phyloP scores from a whole-genome alignment of 2,797 vertebrate genomes.

The Rhinichthys osculus region DNA sequence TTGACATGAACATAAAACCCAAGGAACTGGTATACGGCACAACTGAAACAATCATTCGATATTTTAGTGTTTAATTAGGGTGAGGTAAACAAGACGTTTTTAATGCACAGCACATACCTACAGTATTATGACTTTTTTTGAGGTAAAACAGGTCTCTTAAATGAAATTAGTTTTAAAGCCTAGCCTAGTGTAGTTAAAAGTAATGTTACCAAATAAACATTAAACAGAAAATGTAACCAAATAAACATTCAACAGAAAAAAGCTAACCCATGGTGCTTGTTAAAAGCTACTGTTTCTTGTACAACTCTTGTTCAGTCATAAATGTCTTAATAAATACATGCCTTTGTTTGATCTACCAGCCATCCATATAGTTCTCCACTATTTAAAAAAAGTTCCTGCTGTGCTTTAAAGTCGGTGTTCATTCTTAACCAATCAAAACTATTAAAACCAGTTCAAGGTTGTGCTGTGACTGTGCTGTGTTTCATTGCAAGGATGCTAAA shows the following conservation, averaged over 20 bases:
- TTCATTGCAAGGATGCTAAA: not conserved
- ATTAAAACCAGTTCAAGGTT: conserved; percentile 29
- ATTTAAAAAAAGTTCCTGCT: conserved; percentile 27
- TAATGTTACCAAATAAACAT: conserved; percentile 17
- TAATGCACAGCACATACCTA: not conserved
- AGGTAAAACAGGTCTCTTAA: not conserved
- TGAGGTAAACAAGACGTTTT: conserved; percentile 1
- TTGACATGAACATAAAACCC: conserved; percentile 15
- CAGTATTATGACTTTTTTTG: not conserved
- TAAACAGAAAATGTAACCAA: conserved; percentile 23
- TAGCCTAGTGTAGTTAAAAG: not conserved
- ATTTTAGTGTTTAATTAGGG: conserved; percentile 7
- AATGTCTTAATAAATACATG: conserved; percentile 39
- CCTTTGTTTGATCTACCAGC: conserved; percentile 37
- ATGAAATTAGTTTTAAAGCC: not conserved
- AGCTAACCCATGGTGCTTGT: not conserved
- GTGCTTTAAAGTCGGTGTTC: not conserved
- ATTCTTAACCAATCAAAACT: conserved; percentile 20
- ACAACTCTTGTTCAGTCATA: conserved; percentile 14
- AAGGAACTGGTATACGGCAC: not conserved
- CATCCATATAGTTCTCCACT: not conserved
- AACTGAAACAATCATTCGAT: not conserved
- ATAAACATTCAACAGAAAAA: conserved; percentile 33
- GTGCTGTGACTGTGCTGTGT: not conserved
- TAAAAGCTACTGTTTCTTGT: conserved; percentile 31